Conservation (phyloP, 1,140 invertebrate genomes). For the Metopolophium dirhodum region DNA sequence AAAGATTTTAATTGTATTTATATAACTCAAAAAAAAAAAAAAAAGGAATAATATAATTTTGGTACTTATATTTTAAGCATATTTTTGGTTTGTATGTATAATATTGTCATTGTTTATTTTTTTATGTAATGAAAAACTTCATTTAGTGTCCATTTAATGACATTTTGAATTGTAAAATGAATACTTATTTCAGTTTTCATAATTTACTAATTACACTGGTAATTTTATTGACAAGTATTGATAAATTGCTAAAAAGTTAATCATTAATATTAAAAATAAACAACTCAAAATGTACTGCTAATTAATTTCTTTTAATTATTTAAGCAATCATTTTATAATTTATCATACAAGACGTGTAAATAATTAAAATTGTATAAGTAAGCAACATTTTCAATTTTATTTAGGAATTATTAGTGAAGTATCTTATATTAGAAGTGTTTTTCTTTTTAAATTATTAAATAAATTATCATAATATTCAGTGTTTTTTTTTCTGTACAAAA, state of each 20-base stretch:
- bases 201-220: neutral
- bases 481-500: constrained; percentile 24
- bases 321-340: constrained; percentile 10
- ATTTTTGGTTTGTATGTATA: constrained; percentile 9
- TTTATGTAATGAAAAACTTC: constrained; percentile 24
- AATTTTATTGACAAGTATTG: neutral
- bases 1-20: constrained; percentile 21
- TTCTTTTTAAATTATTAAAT: constrained; percentile 12
- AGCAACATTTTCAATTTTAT: neutral
- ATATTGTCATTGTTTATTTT: constrained; percentile 17
- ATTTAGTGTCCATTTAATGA: neutral
- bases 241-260: neutral
- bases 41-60: neutral
- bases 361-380: constrained; percentile 43
- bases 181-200: neutral
- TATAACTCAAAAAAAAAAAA: neutral
- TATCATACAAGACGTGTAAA: neutral
- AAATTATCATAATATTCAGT: neutral
- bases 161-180: neutral
- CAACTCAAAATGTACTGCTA: constrained; percentile 8
- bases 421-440: constrained; percentile 37
- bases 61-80: constrained; percentile 31
- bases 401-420: constrained; percentile 28
- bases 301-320: constrained; percentile 37
- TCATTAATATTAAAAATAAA: constrained; percentile 2